Evolutionary conservation across 2,888 invertebrate species (phyloP), one percentile per base, ranked within the genome.

Genomic region (Coelinius sp.): DNA sequence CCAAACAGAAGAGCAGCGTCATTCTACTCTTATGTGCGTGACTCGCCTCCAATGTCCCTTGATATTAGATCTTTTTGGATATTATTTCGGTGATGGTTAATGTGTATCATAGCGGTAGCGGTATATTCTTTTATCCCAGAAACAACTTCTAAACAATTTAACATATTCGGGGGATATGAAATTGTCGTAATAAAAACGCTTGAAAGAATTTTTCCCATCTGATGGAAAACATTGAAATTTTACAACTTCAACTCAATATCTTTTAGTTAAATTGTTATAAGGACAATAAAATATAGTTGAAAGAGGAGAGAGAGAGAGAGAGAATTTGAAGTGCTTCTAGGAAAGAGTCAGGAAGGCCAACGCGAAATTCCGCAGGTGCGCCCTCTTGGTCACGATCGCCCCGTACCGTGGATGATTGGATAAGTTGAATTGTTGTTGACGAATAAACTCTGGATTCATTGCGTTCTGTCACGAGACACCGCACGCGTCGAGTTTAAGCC

Each of bases 351-450:
- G 63, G 38, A 56, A 41, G 38, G 53, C 38, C 52, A 53, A 7
- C 7, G 52, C 53, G 59, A 68, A 74, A 74, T 71, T 49, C 65
- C 68, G 65, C 68, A 38, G 65, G 68, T 67, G 67, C 70, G 66
- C 52, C n/a, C n/a, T 63, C 41, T 41, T 41, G 62, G 63, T 70
- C 38, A 70, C 63, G 49, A 63, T 70, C 46, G n/a, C 24, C 10
- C 10, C 20, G 31, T 69, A 41, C 41, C 44, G 68, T 31, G 35
- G 65, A 69, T 80, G 82, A 80, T 82, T 77, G 81, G 80, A 81
- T 78, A 82, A 80, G 80, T 81, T 80, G 80, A 77, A 79, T 79
- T 76, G 82, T 83, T 82, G 79, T 81, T 80, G 80, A 82, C 81
- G 80, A 72, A 77, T 80, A 80, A 73, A 74, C 71, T 70, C 73